These are phyloP conservation scores for Clamator glandarius DNA, from an alignment of 2,797 vertebrate genomes.

Conservation along the genomic window DNA sequence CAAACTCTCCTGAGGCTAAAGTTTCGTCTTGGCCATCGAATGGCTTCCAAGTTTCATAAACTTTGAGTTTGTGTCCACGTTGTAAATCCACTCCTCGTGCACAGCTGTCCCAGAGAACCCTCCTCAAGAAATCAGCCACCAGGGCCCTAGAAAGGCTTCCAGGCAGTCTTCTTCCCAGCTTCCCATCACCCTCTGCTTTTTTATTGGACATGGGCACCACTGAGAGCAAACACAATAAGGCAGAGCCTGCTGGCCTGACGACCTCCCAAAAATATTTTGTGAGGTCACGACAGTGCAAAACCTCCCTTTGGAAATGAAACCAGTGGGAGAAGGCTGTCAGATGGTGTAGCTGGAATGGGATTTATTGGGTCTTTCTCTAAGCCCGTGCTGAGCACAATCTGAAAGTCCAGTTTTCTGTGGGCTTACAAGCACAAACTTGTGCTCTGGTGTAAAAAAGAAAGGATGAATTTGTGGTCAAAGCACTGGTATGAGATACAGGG, in stretches of 20 bases:
- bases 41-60: background rate
- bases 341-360: background rate
- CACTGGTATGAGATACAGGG: background rate
- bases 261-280: background rate
- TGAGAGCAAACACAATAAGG: background rate
- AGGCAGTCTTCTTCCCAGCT: background rate
- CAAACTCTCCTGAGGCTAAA: background rate
- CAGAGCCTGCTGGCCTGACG: background rate
- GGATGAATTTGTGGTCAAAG: background rate
- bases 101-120: background rate
- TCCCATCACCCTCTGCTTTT: background rate
- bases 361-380: background rate
- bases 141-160: background rate
- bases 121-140: background rate
- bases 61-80: background rate
- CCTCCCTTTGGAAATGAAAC: background rate
- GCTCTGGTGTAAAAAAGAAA: background rate
- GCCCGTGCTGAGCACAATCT: background rate
- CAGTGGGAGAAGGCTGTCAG: background rate
- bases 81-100: background rate
- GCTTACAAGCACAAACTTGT: no score
- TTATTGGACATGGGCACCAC: background rate
- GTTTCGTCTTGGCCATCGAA: background rate
- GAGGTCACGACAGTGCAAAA: background rate
- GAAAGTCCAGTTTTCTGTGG: background rate